A percentile compares a stretch with the other conserved stretches of the same genome.
Evolutionary conservation across 2,888 invertebrate species (phyloP).

Genomic region (Congeria kusceri): DNA sequence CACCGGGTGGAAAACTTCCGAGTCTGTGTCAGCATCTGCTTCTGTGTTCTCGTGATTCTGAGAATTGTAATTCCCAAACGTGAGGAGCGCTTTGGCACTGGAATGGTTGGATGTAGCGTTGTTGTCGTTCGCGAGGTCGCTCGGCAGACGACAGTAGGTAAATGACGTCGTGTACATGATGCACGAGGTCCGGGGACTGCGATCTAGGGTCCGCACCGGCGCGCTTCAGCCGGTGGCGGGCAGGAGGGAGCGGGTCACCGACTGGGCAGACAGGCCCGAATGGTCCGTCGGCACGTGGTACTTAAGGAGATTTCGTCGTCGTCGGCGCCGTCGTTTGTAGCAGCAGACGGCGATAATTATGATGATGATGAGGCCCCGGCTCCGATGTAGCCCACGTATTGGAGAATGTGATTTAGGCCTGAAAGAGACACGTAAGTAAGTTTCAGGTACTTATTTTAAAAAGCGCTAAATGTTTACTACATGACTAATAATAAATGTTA

Average conservation of each 20-base stretch:
- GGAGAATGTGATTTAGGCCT: slow-evolving; percentile 77
- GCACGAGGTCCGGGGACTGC: slow-evolving; percentile 74
- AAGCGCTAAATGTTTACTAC: not conserved
- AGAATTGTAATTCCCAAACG: slow-evolving; percentile 43
- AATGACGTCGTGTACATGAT: slow-evolving; percentile 76
- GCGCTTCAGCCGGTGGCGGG: slow-evolving; percentile 66
- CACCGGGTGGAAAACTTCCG: not conserved
- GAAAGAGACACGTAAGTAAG: slow-evolving; percentile 16
- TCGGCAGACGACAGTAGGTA: slow-evolving; percentile 45
- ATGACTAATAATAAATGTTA: not conserved
- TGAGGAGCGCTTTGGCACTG: slow-evolving; percentile 13
- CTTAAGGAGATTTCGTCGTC: slow-evolving; percentile 59
- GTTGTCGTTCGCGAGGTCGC: slow-evolving; percentile 6
- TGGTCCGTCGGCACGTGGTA: slow-evolving; percentile 75
- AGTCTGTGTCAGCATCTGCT: slow-evolving; percentile 4
- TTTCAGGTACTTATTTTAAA: too few species aligned
- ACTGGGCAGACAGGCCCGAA: slow-evolving; percentile 50
- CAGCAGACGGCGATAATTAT: slow-evolving; percentile 70
- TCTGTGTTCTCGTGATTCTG: slow-evolving; percentile 12
- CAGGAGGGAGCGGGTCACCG: slow-evolving; percentile 55
- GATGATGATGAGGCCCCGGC: slow-evolving; percentile 70
- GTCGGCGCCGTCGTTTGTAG: slow-evolving; percentile 64
- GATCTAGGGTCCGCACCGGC: slow-evolving; percentile 62
- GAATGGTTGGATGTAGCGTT: slow-evolving; percentile 25
- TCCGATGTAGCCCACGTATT: slow-evolving; percentile 75